Base-by-base conservation (phyloP, 2,797 vertebrate species). In the Gymnoscopelus braueri region DNA sequence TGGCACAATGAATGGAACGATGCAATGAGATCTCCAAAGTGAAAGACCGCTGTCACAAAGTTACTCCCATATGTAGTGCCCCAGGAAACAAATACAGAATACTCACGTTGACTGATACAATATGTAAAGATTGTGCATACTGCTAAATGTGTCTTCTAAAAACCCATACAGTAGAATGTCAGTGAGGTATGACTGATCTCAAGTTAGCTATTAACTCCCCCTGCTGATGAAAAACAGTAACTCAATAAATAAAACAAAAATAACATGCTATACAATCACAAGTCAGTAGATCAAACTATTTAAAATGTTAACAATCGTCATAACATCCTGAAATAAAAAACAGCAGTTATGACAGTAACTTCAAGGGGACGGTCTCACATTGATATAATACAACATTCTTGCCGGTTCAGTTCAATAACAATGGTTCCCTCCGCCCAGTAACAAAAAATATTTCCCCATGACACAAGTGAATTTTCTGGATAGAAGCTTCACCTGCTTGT, bases 221-320 rank as follows among this genome's bases (percentile, higher is more conserved):
- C 86, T 84, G 74, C 75, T 86, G 90, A 48, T 70, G 9, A 35
- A 63, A 71, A 10, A 8, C 24, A 56, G 5, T 0, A 15, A 51
- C 44, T 63, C 3, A 29, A 63, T 69, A 75, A 47, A 26, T 51
- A 26, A 1, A 48, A 15, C 56, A 19, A 14, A 8, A 9, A 52
- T n/a, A 52, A 4, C 24, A 63, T 12, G n/a, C 26, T 15, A 63
- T n/a, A n/a, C n/a, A n/a, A n/a, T n/a, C n/a, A n/a, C n/a, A 26
- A 65, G 65, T 54, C 29, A 57, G 49, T 44, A 29, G 7, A 44
- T 44, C 39, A 44, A 44, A 7, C 39, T 9, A 44, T 13, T 2
- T 26, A 11, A n/a, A 5, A 51, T 53, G 19, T 72, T 29, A 9
- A 14, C 1, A 29, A 29, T 4, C 26, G 26, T 29, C 26, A 29